These are phyloP conservation scores for Syndactyla subalaris DNA, from an alignment of 2,797 vertebrate species.

Conservation along the genomic window DNA sequence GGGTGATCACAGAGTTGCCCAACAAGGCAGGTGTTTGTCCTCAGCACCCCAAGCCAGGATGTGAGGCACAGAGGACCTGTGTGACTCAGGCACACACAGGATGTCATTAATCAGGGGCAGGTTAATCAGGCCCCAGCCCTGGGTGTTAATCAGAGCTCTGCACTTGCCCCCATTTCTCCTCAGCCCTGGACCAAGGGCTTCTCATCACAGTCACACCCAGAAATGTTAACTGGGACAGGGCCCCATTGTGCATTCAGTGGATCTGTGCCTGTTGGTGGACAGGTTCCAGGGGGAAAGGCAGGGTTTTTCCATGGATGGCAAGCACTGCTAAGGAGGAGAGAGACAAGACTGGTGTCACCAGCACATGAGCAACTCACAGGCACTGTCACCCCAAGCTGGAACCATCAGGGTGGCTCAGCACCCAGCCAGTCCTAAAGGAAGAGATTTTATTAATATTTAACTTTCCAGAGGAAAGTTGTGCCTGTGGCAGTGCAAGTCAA, in stretches of 20 bases:
- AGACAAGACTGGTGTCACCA: not conserved
- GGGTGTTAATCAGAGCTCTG: not conserved
- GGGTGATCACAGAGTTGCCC: not conserved
- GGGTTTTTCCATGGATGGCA: not conserved
- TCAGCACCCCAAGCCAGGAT: not conserved
- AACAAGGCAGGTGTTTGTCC: not conserved
- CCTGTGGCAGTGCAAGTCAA: not conserved
- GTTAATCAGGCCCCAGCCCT: not conserved
- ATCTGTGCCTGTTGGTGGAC: fast-evolving
- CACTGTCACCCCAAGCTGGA: not conserved
- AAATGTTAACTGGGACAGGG: not conserved
- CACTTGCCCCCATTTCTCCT: not conserved
- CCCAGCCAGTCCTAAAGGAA: not conserved
- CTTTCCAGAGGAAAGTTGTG: not conserved
- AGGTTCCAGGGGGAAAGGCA: not conserved
- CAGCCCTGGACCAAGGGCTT: not conserved
- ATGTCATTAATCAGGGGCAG: constrained; percentile 31
- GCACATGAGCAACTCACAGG: not conserved
- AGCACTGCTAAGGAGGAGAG: not conserved
- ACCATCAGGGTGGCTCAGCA: not conserved
- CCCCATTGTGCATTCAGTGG: fast-evolving
- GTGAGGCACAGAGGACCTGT: not conserved
- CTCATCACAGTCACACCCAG: not conserved
- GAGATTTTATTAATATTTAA: not conserved
- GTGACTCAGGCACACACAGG: constrained; percentile 26